A percentile compares a stretch with the other conserved stretches of the same genome.
Evolutionary conservation across 2,888 invertebrate genomes (phyloP).

Genomic region (Caenorhabditis sp.): DNA sequence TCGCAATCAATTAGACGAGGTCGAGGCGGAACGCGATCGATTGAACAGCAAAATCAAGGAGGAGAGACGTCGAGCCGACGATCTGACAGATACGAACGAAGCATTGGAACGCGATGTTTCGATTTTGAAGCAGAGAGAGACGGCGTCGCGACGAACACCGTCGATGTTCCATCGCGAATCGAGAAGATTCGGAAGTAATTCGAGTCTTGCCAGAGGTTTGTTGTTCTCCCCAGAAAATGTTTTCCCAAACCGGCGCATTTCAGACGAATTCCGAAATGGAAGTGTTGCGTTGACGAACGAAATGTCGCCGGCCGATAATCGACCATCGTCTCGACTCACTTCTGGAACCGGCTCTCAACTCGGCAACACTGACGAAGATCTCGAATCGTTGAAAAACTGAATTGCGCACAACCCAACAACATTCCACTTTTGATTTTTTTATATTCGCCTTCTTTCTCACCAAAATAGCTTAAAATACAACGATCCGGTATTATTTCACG

Average conservation of each 20-base stretch:
- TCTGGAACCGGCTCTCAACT: conserved; percentile 38
- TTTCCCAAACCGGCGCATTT: no score
- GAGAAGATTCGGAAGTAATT: conserved; percentile 34
- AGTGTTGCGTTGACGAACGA: conserved; percentile 20
- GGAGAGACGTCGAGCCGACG: conserved; percentile 34
- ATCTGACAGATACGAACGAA: conserved; percentile 33
- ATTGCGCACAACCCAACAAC: neutral
- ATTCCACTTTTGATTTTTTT: neutral
- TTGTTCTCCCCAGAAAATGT: no score
- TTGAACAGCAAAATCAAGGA: conserved; percentile 26
- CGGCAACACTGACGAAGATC: conserved; percentile 35
- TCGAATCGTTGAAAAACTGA: neutral
- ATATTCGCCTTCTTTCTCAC: neutral
- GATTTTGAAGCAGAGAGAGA: conserved; percentile 27
- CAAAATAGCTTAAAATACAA: neutral
- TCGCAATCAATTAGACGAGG: conserved; percentile 32
- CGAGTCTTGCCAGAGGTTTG: conserved; percentile 32
- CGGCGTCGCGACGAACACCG: conserved; percentile 29
- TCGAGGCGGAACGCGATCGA: conserved; percentile 31
- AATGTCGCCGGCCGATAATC: conserved; percentile 34
- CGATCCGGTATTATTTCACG: neutral
- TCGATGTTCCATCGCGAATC: conserved; percentile 32
- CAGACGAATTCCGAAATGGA: conserved; percentile 30
- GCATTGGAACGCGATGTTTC: conserved; percentile 29
- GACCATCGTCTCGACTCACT: conserved; percentile 38